Evolutionary conservation across 2,888 invertebrate species (phyloP).

Genomic region (Lymantria monacha): DNA sequence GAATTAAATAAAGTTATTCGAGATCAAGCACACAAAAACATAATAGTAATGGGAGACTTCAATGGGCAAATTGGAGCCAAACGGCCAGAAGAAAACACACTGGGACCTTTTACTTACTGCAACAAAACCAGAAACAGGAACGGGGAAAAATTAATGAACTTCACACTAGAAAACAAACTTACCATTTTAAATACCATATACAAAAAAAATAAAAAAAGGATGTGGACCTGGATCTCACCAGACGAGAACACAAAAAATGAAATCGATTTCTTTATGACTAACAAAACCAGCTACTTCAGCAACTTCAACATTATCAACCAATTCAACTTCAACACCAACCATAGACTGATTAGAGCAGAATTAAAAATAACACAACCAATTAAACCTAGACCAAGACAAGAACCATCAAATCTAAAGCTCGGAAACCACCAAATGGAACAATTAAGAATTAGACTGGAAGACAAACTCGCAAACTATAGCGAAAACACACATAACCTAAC

Average conservation of each 20-base stretch:
- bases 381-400: conserved; percentile 26
- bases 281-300: conserved; percentile 4
- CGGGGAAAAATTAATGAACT: conserved; percentile 19
- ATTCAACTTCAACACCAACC: no score
- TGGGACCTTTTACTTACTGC: conserved; percentile 11
- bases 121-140: conserved; percentile 26
- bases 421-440: conserved; percentile 16
- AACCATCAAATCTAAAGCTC: conserved; percentile 8
- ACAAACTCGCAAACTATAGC: conserved; percentile 2
- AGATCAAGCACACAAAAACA: no score
- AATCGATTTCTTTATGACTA: conserved; percentile 26
- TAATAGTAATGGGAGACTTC: no score
- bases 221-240: conserved; percentile 18
- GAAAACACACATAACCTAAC: conserved; percentile 7
- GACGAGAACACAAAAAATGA: conserved; percentile 22
- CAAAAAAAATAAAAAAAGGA: conserved; percentile 5
- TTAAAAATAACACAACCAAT: conserved; percentile 19
- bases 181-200: conserved; percentile 9
- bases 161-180: conserved; percentile 19
- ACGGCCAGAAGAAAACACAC: conserved; percentile 19
- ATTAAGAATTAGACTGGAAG: background rate
- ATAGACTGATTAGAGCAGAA: conserved; percentile 32
- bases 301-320: conserved; percentile 15
- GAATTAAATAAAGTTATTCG: no score
- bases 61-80: conserved; percentile 20